Evolutionary conservation across 2,797 vertebrate genomes (phyloP), one percentile per base, ranked within the genome.

Genomic region (Sebastes nivosus): DNA sequence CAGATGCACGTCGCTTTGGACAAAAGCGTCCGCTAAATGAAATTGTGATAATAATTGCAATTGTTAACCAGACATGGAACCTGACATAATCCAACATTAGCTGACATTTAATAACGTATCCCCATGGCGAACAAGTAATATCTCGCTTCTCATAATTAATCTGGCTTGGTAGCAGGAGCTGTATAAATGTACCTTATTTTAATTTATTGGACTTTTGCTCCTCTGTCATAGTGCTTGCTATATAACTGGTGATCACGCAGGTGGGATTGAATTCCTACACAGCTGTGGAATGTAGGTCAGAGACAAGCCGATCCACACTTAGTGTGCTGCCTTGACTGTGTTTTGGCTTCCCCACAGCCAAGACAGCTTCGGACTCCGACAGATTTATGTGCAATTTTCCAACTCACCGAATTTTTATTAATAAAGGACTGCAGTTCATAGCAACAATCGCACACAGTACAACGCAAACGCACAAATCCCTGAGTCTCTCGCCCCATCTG

Each of bases 321-420:
- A 58, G 25, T 22, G 25, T 14, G 59, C 82, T 29, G 57, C 38
- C 38, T 66, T n/a, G 5, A 22, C 60, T 75, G 46, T 80, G 66
- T 84, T 88, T 69, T 70, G 81, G 68, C 77, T 84, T 79, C 52
- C 24, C 38, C 27, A 46, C 63, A 79, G 76, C 59, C 83, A 75
- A 22, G 65, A 11, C 74, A 63, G 70, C 61, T 75, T 86, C 64
- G 67, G 70, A 80, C 67, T 73, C 82, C 22, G 63, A 78, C 85
- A 83, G 79, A 90, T 93, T 92, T 91, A 93, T 86, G 72, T 72
- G 83, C 83, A 84, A 84, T 91, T 89, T 93, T 91, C 90, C 79
- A 83, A 78, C 77, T 88, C 83, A 25, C 38, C 74, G 70, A 61
- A 61, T 92, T 87, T 88, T 89, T 91, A 46, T 75, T 82, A 86